A percentile compares a stretch with the other conserved stretches of the same genome.
Conservation (phyloP, 2,888 invertebrate species). For the Mechanitis messenoides region DNA sequence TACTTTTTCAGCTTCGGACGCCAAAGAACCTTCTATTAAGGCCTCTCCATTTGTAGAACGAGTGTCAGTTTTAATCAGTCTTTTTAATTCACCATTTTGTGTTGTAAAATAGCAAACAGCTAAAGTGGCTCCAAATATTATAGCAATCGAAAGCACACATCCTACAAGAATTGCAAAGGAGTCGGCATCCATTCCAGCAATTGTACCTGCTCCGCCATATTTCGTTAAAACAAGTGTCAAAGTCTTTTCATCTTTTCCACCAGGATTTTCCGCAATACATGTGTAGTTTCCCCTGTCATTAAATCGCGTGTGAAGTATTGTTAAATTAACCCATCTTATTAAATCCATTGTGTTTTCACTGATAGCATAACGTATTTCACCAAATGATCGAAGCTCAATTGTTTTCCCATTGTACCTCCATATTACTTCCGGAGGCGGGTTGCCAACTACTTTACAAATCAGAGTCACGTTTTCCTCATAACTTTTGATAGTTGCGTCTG, state of each 20-base stretch:
- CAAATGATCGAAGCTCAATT: slow-evolving; percentile 72
- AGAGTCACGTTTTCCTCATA: slow-evolving; percentile 83
- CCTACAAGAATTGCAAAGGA: slow-evolving; percentile 74
- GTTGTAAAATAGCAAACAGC: slow-evolving; percentile 74
- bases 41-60: slow-evolving; percentile 81
- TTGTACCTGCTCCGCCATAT: slow-evolving; percentile 62
- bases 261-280: slow-evolving; percentile 89
- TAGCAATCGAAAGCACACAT: slow-evolving; percentile 60
- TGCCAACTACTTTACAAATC: slow-evolving; percentile 84
- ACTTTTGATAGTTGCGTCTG: slow-evolving; percentile 78
- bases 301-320: slow-evolving; percentile 78
- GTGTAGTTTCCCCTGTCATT: slow-evolving; percentile 85
- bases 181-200: slow-evolving; percentile 69
- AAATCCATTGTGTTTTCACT: slow-evolving; percentile 67
- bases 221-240: slow-evolving; percentile 78
- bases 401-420: slow-evolving; percentile 83
- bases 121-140: slow-evolving; percentile 67
- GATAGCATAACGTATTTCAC: slow-evolving; percentile 69
- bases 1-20: slow-evolving; percentile 87
- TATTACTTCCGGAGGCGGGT: slow-evolving; percentile 84
- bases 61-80: slow-evolving; percentile 78
- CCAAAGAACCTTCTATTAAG: slow-evolving; percentile 82
- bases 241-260: slow-evolving; percentile 86
- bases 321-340: slow-evolving; percentile 81
- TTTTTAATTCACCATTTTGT: slow-evolving; percentile 69